Evolutionary conservation across 2,888 invertebrate species (phyloP), one percentile per base, ranked within the genome.

Genomic region (Athalia rosae): DNA sequence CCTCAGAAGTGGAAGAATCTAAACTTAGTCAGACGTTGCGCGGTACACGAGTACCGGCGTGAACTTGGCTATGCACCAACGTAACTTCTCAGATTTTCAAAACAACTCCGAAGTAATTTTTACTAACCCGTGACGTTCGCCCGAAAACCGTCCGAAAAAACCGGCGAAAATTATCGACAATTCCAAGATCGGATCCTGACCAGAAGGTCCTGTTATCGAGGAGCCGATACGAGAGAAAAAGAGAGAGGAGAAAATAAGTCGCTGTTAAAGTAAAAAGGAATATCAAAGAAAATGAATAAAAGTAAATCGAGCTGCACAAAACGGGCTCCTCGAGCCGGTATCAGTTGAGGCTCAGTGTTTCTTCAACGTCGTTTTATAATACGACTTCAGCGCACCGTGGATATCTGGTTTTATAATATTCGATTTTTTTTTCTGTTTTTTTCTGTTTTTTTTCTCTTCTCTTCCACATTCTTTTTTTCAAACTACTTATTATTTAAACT

Each of bases 41-140:
- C 53, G 53, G 8, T 53, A 11, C 7, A 53, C 53, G 3, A n/a
- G 28, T 28, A 28, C 28, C 28, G 28, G 28, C 28, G 3, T 53
- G 9, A 53, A n/a, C 53, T 53, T 53, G 53, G 53, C 53, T 8
- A 53, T 53, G 53, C 53, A 53, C 53, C 53, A 53, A 53, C 53
- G n/a, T 28, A 53, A 53, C n/a, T 11, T 53, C 53, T 53, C n/a
- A 53, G 53, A 8, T 53, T 53, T 53, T 53, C n/a, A n/a, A 53
- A 8, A 53, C 53, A 3, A n/a, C 9, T 53, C 3, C 15, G 11
- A 8, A n/a, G 53, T 8, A 8, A 3, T 53, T 53, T 53, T n/a
- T 53, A 53, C 53, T 61, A 61, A 61, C 4, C 13, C 61, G 61
- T n/a, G 53, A 61, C 61, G 13, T 13, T 8, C 4, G 61, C 13